These are phyloP conservation scores for Holothuria leucospilota DNA, from an alignment of 53 echinoderm and acorn worm genomes.

Conservation along the genomic window DNA sequence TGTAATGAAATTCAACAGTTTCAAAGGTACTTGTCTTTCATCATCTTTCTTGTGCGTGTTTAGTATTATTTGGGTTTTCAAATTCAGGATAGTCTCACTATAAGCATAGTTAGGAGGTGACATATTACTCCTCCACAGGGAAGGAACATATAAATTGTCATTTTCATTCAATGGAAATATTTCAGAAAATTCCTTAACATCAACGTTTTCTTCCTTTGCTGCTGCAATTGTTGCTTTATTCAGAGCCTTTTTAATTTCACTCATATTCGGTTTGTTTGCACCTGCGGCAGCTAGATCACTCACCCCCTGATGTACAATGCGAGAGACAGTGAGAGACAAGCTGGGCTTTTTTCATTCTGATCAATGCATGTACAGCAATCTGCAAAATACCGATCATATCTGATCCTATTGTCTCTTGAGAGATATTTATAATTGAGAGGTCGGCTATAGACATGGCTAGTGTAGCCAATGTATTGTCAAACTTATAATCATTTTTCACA, in stretches of 20 bases:
- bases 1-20: background rate
- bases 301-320: constrained; percentile 25
- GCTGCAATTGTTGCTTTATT: constrained; percentile 9
- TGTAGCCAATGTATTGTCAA: constrained; percentile 24
- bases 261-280: constrained; percentile 14
- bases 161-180: constrained; percentile 18
- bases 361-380: constrained; percentile 33
- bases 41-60: no score
- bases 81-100: constrained; percentile 2
- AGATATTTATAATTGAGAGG: constrained; percentile 7
- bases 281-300: background rate
- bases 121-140: constrained; percentile 16
- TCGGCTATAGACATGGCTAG: constrained; percentile 12
- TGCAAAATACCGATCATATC: constrained; percentile 17
- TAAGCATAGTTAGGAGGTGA: constrained; percentile 32
- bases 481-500: background rate
- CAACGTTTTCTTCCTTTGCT: constrained; percentile 17
- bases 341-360: constrained; percentile 30
- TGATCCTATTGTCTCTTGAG: background rate
- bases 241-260: background rate
- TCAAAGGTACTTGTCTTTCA: background rate
- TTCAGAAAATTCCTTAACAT: background rate
- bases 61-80: background rate
- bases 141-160: constrained; percentile 3
- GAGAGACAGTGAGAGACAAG: constrained; percentile 22